Evolutionary conservation across 1,140 invertebrate genomes (phyloP).

Genomic region (Argopecten irradians): DNA sequence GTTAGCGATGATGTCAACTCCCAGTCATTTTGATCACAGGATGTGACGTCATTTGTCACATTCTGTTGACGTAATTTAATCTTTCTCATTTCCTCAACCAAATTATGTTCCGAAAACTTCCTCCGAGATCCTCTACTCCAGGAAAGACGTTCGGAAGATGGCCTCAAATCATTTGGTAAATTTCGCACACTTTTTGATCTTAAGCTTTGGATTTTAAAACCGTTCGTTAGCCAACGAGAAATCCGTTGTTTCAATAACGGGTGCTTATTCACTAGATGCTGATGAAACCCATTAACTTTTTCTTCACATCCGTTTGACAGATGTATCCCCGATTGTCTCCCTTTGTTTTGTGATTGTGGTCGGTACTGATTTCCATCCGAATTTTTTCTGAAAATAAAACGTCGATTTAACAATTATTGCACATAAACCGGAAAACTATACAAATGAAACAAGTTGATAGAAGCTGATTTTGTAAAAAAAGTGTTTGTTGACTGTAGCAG

Average conservation of each 20-base stretch:
- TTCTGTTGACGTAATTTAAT: conserved; percentile 5
- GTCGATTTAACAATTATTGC: too few species aligned
- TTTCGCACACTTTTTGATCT: background rate
- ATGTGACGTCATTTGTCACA: background rate
- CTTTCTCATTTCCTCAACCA: background rate
- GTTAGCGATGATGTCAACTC: background rate
- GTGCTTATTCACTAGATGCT: background rate
- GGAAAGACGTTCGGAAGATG: background rate
- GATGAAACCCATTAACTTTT: conserved; percentile 3
- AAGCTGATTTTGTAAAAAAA: too few species aligned
- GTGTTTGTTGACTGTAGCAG: too few species aligned
- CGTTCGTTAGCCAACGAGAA: background rate
- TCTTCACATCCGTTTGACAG: background rate
- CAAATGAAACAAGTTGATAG: too few species aligned
- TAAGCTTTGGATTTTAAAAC: background rate
- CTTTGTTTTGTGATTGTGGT: background rate
- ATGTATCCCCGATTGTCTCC: background rate
- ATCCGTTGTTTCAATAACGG: background rate
- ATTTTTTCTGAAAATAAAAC: background rate
- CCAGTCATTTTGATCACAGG: background rate
- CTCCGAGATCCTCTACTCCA: background rate
- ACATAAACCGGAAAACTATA: too few species aligned
- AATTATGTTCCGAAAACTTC: conserved; percentile 21
- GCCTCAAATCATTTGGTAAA: background rate
- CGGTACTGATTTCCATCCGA: background rate